These are phyloP conservation scores for Drosophila macrothrix DNA, from an alignment of 2,888 invertebrate genomes.

Conservation along the genomic window DNA sequence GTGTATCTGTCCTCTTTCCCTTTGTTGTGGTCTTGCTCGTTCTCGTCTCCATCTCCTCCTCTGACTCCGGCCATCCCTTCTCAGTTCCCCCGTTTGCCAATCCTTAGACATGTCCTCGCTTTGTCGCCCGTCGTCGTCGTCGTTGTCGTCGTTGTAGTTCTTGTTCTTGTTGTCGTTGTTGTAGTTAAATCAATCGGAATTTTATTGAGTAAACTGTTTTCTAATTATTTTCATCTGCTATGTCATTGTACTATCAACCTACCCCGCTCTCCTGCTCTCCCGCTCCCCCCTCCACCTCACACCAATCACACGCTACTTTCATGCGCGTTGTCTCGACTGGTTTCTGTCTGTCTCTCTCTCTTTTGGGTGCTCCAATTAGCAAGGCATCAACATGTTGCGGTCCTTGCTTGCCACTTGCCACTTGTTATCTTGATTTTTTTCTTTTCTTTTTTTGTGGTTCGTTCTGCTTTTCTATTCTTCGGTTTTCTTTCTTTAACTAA, in stretches of 20 bases:
- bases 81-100: not conserved
- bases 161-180: conserved; percentile 27
- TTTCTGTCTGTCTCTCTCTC: conserved; percentile 21
- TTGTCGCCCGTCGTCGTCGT: conserved; percentile 16
- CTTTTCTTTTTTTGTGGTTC: not conserved
- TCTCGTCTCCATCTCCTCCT: not conserved
- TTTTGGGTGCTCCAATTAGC: conserved; percentile 69
- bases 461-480: not conserved
- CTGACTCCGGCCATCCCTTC: no score
- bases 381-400: conserved; percentile 74
- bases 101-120: conserved; percentile 26
- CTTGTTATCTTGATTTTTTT: conserved; percentile 7
- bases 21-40: not conserved
- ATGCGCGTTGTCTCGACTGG: conserved; percentile 21
- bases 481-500: conserved; percentile 21
- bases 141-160: not conserved
- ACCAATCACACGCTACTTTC: not conserved
- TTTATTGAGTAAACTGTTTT: conserved; percentile 77
- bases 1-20: not conserved
- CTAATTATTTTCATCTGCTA: conserved; percentile 71
- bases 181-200: conserved; percentile 74
- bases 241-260: conserved; percentile 27
- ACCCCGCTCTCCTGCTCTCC: not conserved
- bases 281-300: not conserved
- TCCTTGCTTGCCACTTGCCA: conserved; percentile 46